Evolutionary conservation across 2,888 invertebrate genomes (phyloP).

Genomic region (Dryobotodes eremita): DNA sequence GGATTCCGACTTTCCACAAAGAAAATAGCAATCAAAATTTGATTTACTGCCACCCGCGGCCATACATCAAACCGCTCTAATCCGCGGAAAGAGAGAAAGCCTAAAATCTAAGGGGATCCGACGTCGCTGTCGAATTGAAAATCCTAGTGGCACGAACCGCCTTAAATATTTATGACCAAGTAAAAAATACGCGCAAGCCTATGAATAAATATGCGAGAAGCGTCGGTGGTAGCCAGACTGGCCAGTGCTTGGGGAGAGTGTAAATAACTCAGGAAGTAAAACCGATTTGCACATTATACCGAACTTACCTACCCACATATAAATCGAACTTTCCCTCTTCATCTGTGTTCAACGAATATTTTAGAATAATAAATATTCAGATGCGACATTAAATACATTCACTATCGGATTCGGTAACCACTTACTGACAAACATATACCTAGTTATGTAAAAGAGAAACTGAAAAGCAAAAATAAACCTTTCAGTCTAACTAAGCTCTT

Average conservation of each 20-base stretch:
- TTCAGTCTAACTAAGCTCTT: too few relatives aligned
- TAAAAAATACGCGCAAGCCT: slow-evolving; percentile 83
- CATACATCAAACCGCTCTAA: slow-evolving; percentile 88
- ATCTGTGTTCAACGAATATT: background rate
- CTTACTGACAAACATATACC: background rate
- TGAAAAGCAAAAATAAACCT: too few relatives aligned
- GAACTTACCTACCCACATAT: slow-evolving; percentile 25
- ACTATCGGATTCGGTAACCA: background rate
- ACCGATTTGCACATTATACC: slow-evolving; percentile 48
- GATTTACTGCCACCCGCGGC: slow-evolving; percentile 90
- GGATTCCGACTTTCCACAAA: slow-evolving; percentile 88
- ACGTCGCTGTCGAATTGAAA: slow-evolving; percentile 87
- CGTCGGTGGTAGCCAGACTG: slow-evolving; percentile 53
- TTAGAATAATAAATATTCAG: background rate
- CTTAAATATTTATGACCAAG: slow-evolving; percentile 88
- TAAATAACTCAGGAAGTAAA: slow-evolving; percentile 63
- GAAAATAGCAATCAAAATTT: slow-evolving; percentile 91
- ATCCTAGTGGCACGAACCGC: slow-evolving; percentile 82
- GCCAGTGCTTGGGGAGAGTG: slow-evolving; percentile 51
- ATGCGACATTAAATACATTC: background rate
- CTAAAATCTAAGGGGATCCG: slow-evolving; percentile 88
- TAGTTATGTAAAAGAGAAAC: background rate
- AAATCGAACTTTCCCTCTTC: slow-evolving; percentile 2
- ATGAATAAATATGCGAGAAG: slow-evolving; percentile 83
- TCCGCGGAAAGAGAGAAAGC: slow-evolving; percentile 87